These are phyloP conservation scores for Crocidura indochinensis DNA, from an alignment of 2,797 vertebrate genomes.

Conservation along the genomic window DNA sequence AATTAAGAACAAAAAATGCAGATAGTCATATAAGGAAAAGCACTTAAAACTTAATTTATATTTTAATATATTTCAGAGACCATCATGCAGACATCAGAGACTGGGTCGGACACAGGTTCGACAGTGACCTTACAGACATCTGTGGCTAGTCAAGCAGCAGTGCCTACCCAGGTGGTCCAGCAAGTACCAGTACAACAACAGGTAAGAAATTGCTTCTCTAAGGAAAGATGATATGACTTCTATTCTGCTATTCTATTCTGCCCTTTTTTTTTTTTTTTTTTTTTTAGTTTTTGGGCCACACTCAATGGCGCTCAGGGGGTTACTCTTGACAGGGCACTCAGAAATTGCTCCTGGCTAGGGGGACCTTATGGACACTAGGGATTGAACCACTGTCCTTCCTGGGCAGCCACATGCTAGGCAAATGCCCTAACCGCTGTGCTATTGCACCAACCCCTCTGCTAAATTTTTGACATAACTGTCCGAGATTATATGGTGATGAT, in stretches of 20 bases:
- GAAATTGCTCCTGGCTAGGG: no score
- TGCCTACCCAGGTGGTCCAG: slow-evolving; percentile 93
- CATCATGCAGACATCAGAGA: slow-evolving; percentile 94
- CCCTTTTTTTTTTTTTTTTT: no score
- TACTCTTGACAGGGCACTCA: no score
- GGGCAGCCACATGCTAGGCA: no score
- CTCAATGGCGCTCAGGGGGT: no score
- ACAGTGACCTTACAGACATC: slow-evolving; percentile 93
- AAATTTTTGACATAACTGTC: not conserved
- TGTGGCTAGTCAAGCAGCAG: slow-evolving; percentile 92
- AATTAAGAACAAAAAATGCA: slow-evolving; percentile 1
- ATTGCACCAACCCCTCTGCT: no score
- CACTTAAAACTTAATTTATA: slow-evolving; percentile 75
- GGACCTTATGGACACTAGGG: no score
- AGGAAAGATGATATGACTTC: not conserved
- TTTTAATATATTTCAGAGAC: slow-evolving; percentile 88
- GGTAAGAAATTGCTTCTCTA: slow-evolving; percentile 86
- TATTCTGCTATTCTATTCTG: not conserved
- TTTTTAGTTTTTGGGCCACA: no score
- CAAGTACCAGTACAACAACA: slow-evolving; percentile 93
- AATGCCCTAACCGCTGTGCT: no score
- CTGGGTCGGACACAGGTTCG: slow-evolving; percentile 92
- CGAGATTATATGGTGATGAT: not conserved
- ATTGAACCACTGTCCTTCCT: no score
- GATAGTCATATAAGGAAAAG: not conserved